Conservation (phyloP, 2,797 vertebrate species). For the Cynodonichthys magdalenae region DNA sequence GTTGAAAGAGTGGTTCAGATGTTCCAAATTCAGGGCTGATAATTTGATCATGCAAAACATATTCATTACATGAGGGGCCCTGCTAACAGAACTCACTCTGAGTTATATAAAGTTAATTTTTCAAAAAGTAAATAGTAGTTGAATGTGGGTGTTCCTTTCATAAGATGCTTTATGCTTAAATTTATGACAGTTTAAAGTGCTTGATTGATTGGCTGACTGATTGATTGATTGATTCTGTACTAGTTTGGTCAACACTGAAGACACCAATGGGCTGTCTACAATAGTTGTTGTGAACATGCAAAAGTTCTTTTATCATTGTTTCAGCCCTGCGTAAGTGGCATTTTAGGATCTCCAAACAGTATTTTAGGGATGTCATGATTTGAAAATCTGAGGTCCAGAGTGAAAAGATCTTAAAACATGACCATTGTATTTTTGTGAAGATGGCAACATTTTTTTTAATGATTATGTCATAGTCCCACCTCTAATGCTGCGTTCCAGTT, state of each 20-base stretch:
- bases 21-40: slow-evolving; percentile 59
- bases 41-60: slow-evolving; percentile 72
- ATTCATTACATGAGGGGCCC: slow-evolving; percentile 62
- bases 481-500: too few relatives aligned
- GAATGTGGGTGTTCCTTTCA: slow-evolving; percentile 14
- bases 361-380: too few relatives aligned
- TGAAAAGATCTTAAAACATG: too few relatives aligned
- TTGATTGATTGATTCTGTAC: background rate
- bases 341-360: too few relatives aligned
- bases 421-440: too few relatives aligned
- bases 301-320: too few relatives aligned
- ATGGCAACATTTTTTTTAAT: too few relatives aligned
- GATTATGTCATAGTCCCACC: too few relatives aligned
- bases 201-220: background rate
- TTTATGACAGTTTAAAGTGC: slow-evolving; percentile 11
- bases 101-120: slow-evolving; percentile 48
- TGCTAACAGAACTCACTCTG: slow-evolving; percentile 40
- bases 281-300: too few relatives aligned
- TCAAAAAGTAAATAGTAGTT: slow-evolving; percentile 17
- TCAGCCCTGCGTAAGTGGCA: too few relatives aligned
- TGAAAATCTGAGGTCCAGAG: too few relatives aligned
- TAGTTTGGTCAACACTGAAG: slow-evolving; percentile 1
- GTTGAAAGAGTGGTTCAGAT: slow-evolving; percentile 66
- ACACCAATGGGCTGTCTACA: too few relatives aligned
- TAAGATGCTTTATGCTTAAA: background rate